Conservation (phyloP, 2,888 invertebrate species). For the Patella pellucida region DNA sequence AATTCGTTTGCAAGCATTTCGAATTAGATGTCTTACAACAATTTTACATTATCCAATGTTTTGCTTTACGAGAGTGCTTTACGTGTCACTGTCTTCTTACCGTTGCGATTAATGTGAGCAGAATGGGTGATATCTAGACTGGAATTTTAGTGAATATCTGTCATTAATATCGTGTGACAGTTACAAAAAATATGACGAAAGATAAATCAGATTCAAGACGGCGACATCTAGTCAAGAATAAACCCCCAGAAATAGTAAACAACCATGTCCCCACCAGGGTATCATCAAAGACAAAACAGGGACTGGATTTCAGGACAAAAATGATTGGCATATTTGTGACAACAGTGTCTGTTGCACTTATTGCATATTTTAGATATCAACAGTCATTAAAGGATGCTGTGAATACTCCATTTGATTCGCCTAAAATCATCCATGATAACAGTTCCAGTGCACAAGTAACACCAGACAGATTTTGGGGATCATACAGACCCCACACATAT, state of each 20-base stretch:
- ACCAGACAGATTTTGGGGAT: slow-evolving; percentile 82
- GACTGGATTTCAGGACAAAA: slow-evolving; percentile 2
- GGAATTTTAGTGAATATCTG: no score
- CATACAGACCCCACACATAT: slow-evolving; percentile 76
- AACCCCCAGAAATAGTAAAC: background rate
- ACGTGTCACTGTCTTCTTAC: no score
- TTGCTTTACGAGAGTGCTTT: no score
- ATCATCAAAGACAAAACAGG: slow-evolving; percentile 2
- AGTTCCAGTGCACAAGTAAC: slow-evolving; percentile 46
- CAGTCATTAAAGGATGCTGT: slow-evolving; percentile 49
- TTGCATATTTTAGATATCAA: slow-evolving; percentile 46
- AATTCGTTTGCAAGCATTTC: no score
- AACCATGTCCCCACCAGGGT: background rate
- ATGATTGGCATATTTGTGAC: slow-evolving; percentile 17
- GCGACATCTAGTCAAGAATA: background rate
- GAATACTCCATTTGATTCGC: slow-evolving; percentile 52
- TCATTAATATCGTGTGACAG: no score
- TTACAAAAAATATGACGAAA: no score
- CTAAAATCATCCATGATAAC: slow-evolving; percentile 52
- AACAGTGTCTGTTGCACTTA: slow-evolving; percentile 22
- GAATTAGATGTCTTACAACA: no score
- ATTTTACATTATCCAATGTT: no score
- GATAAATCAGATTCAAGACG: no score
- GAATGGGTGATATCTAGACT: no score
- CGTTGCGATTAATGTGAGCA: no score